phyloP scores from a whole-genome alignment of 2,888 invertebrate species.

The Rhabditophanes sp. region DNA sequence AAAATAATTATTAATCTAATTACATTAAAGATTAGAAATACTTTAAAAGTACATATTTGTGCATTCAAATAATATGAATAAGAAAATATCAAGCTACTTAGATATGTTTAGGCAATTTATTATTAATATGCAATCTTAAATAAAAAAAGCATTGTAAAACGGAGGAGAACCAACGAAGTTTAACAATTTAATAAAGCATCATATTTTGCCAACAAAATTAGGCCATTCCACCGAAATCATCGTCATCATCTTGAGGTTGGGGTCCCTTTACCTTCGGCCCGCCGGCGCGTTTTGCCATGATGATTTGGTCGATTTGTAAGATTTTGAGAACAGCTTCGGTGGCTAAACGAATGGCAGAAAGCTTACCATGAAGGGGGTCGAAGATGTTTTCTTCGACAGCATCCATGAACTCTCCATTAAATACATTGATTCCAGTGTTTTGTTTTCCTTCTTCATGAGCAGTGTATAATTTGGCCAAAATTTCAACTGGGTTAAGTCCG shows the following conservation, averaged over 20 bases:
- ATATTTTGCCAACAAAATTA: constrained; percentile 11
- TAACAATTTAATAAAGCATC: constrained; percentile 4
- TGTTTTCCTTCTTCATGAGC: constrained; percentile 77
- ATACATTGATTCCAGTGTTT: constrained; percentile 67
- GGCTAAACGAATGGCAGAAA: constrained; percentile 88
- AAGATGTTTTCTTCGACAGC: constrained; percentile 61
- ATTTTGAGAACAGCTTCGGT: constrained; percentile 62
- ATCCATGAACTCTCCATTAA: constrained; percentile 49
- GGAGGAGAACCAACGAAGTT: constrained; percentile 3
- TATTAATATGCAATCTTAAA: too few species aligned
- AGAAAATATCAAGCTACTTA: too few species aligned
- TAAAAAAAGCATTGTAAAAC: too few species aligned
- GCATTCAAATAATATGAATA: too few species aligned
- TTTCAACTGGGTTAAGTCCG: constrained; percentile 70
- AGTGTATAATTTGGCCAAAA: constrained; percentile 72
- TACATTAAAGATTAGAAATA: too few species aligned
- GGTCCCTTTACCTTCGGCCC: constrained; percentile 47
- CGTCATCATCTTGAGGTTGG: constrained; percentile 46
- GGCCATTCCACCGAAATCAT: constrained; percentile 44
- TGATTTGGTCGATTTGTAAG: constrained; percentile 50
- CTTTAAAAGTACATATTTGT: too few species aligned
- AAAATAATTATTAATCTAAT: too few species aligned
- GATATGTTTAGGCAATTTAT: too few species aligned
- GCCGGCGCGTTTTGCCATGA: constrained; percentile 51
- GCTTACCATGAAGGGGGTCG: constrained; percentile 66